phyloP scores from a whole-genome alignment of 1,140 invertebrate species.

The Drosophila quadrilineata region DNA sequence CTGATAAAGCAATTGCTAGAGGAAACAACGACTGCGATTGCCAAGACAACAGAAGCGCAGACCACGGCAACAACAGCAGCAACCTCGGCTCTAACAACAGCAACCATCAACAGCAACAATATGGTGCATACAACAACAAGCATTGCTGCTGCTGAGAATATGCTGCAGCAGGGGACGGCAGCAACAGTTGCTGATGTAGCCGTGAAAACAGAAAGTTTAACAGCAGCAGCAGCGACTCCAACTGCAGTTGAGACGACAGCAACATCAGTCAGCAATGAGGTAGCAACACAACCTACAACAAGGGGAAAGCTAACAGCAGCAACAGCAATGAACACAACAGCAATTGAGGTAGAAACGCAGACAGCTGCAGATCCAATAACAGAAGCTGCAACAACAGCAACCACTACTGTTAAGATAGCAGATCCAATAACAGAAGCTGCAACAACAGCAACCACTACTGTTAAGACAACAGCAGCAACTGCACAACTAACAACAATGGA shows the following conservation, averaged over 20 bases:
- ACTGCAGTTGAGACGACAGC: too few relatives aligned
- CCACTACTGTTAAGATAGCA: background rate
- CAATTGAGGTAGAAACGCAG: background rate
- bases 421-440: too few relatives aligned
- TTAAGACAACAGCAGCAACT: background rate
- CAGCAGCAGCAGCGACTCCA: too few relatives aligned
- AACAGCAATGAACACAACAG: conserved; percentile 4
- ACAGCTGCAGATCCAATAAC: background rate
- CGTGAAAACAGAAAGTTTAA: too few relatives aligned
- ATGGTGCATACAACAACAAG: too few relatives aligned
- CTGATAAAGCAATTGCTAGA: conserved; percentile 50
- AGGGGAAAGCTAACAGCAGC: background rate
- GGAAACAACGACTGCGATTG: conserved; percentile 20
- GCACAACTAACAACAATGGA: background rate
- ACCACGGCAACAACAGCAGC: conserved; percentile 5
- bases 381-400: background rate
- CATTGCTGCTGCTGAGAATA: too few relatives aligned
- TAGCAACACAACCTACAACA: too few relatives aligned
- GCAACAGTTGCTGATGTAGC: too few relatives aligned
- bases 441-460: background rate
- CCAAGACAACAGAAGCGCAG: conserved; percentile 18
- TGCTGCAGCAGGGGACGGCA: too few relatives aligned
- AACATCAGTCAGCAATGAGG: too few relatives aligned
- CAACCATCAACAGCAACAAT: too few relatives aligned
- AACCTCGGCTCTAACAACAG: background rate